phyloP scores from a whole-genome alignment of 2,113 vertebrate genomes.

The Gallinago jamesoni region DNA sequence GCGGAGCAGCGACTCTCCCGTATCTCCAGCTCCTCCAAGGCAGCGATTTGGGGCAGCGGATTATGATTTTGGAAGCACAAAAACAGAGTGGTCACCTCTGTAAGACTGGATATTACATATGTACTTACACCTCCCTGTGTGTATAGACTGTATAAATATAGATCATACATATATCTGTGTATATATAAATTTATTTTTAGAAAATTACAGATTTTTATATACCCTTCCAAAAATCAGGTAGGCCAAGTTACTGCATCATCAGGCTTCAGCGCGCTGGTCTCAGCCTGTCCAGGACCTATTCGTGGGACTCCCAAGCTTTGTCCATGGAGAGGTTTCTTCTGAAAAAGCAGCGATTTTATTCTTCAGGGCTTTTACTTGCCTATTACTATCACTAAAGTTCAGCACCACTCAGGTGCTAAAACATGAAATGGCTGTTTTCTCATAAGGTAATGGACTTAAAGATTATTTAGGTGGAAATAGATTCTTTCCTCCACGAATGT shows the following conservation, averaged over 20 bases:
- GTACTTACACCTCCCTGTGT: background rate
- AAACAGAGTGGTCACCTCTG: background rate
- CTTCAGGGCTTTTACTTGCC: background rate
- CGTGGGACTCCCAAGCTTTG: background rate
- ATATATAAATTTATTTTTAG: background rate
- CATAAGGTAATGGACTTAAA: constrained; percentile 19
- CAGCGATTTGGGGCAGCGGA: background rate
- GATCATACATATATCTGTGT: background rate
- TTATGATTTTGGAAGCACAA: background rate
- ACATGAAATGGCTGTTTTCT: constrained; percentile 34
- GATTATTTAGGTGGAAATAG: constrained; percentile 31
- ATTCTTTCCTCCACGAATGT: background rate
- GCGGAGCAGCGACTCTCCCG: background rate
- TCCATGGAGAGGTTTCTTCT: background rate
- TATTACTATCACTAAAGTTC: background rate
- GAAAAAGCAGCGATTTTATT: background rate
- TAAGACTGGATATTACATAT: background rate
- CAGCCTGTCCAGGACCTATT: background rate
- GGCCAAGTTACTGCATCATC: background rate
- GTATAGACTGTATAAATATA: background rate
- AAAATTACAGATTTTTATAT: background rate
- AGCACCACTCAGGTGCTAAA: constrained; percentile 5
- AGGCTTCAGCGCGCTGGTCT: rapidly evolving
- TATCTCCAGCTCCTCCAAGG: rapidly evolving
- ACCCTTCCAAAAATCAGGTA: rapidly evolving